phyloP scores from a whole-genome alignment of 2,888 invertebrate genomes.

The Ormia ochracea region DNA sequence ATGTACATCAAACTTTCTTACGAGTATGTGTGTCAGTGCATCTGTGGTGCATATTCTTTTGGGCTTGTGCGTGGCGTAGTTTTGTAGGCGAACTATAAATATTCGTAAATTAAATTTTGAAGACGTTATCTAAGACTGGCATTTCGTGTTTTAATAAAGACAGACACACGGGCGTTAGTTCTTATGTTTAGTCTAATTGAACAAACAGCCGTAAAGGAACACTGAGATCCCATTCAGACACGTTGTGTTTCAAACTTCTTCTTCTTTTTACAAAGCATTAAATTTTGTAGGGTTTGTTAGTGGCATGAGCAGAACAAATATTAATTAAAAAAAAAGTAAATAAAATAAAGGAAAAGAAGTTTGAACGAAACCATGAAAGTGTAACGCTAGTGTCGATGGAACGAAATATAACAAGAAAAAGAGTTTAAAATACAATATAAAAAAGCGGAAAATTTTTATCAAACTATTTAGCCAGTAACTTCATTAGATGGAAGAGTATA shows the following conservation, averaged over 20 bases:
- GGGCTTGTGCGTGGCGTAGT: not conserved
- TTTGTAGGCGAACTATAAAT: not conserved
- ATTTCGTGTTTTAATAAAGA: conserved; percentile 33
- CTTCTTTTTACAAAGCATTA: not conserved
- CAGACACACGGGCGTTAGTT: conserved; percentile 30
- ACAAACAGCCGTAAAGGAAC: conserved; percentile 15
- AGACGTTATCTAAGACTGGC: conserved; percentile 34
- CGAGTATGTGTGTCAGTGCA: not conserved
- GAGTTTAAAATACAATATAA: not conserved
- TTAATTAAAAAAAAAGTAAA: conserved; percentile 3
- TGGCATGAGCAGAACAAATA: conserved; percentile 31
- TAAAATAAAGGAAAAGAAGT: conserved; percentile 29
- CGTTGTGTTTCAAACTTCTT: conserved; percentile 28
- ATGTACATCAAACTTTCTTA: not conserved
- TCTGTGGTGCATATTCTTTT: not conserved
- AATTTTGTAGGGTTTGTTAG: conserved; percentile 15
- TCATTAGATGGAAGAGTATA: conserved; percentile 17
- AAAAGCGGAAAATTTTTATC: conserved; percentile 14
- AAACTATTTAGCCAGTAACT: conserved; percentile 45
- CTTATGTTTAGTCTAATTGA: conserved; percentile 6
- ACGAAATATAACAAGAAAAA: conserved; percentile 36
- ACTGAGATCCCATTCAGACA: conserved; percentile 29
- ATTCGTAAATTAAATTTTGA: conserved; percentile 36
- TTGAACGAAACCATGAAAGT: conserved; percentile 56
- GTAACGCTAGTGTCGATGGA: conserved; percentile 49